Conservation (phyloP, 1,140 invertebrate genomes). For the Bacillus rossius region DNA sequence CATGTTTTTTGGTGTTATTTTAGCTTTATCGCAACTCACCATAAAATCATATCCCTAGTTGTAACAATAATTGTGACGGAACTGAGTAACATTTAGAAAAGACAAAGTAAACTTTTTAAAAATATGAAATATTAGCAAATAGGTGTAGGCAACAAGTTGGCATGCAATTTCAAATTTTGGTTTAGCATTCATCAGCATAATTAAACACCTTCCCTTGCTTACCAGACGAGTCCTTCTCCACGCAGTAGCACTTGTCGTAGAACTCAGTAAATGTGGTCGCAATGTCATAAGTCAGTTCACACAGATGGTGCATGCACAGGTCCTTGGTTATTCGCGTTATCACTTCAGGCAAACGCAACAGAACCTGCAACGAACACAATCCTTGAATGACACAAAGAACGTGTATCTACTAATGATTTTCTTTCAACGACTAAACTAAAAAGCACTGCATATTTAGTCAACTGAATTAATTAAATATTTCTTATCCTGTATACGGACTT, state of each 20-base stretch:
- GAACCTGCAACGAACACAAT: conserved; percentile 36
- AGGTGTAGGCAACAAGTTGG: no score
- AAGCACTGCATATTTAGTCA: not conserved
- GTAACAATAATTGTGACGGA: no score
- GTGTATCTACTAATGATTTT: not conserved
- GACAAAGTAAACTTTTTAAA: no score
- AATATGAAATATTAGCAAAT: no score
- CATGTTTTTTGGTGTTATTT: no score
- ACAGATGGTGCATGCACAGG: conserved; percentile 82
- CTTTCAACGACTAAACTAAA: not conserved
- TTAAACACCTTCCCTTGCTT: not conserved
- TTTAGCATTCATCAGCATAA: no score
- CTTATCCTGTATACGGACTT: not conserved
- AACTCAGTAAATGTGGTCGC: conserved; percentile 93
- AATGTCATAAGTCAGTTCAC: conserved; percentile 95
- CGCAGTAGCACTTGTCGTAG: conserved; percentile 96
- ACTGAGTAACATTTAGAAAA: no score
- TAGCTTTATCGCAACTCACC: no score
- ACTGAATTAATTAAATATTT: not conserved
- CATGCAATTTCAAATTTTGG: no score
- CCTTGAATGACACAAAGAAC: no score
- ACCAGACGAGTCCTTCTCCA: conserved; percentile 78
- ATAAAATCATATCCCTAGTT: no score
- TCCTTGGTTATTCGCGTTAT: conserved; percentile 79
- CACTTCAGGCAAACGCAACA: conserved; percentile 84